A percentile compares a stretch with the other conserved stretches of the same genome.
Conservation (phyloP, 1,140 invertebrate species). For the Temnothorax curvispinosus region DNA sequence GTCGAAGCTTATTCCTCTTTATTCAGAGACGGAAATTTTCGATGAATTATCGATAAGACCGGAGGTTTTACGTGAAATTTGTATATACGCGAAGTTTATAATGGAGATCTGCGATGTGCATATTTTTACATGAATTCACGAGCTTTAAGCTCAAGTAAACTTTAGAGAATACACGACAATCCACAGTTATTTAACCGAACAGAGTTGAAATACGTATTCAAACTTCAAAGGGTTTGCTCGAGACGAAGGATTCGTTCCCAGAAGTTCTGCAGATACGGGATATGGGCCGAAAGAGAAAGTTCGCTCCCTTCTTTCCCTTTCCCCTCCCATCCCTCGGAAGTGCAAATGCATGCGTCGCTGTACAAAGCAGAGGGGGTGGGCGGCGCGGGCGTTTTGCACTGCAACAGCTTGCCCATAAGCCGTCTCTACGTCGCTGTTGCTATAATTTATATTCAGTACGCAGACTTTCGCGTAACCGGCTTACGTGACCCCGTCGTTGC, state of each 20-base stretch:
- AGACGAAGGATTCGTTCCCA: slow-evolving; percentile 7
- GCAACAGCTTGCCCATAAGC: slow-evolving; percentile 60
- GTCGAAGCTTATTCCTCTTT: not conserved
- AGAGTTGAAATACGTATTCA: not conserved
- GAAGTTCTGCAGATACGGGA: slow-evolving; percentile 7
- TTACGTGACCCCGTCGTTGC: slow-evolving; percentile 20
- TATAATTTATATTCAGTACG: slow-evolving; percentile 57
- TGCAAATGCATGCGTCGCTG: slow-evolving; percentile 40
- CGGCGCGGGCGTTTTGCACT: not conserved
- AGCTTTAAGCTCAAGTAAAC: not conserved
- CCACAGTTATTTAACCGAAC: slow-evolving; percentile 22
- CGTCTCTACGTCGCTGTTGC: not conserved
- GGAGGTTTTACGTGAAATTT: not conserved
- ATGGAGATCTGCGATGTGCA: slow-evolving; percentile 1
- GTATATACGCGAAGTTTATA: not conserved
- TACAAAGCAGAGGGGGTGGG: not conserved
- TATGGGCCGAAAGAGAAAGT: slow-evolving; percentile 38
- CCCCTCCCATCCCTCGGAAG: not conserved
- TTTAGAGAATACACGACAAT: slow-evolving; percentile 12
- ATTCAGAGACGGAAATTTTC: not conserved
- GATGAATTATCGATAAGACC: not conserved
- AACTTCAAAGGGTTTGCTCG: not conserved
- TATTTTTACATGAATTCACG: slow-evolving; percentile 1
- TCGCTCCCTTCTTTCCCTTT: slow-evolving; percentile 10
- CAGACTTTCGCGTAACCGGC: slow-evolving; percentile 19